phyloP scores from a whole-genome alignment of 2,797 vertebrate genomes.

The Takifugu rubripes region DNA sequence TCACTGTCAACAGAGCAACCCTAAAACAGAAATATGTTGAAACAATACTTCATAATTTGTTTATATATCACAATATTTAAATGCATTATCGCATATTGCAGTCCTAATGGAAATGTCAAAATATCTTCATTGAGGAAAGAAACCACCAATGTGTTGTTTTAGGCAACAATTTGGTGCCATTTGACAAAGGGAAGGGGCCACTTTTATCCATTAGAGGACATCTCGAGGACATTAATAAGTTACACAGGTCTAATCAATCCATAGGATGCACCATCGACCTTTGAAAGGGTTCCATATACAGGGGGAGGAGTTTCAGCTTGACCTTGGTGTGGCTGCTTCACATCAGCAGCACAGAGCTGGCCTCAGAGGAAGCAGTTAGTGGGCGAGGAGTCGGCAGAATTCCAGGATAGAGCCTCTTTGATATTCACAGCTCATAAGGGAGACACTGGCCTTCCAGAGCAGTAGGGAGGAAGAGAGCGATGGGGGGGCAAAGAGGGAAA shows the following conservation, averaged over 20 bases:
- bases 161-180: neutral
- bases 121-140: neutral
- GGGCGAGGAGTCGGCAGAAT: slow-evolving; percentile 25
- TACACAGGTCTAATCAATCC: too few relatives aligned
- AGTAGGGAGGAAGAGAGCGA: neutral
- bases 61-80: too few relatives aligned
- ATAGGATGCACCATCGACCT: too few relatives aligned
- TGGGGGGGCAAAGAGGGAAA: too few relatives aligned
- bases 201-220: neutral
- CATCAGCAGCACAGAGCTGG: slow-evolving; percentile 12
- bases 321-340: slow-evolving; percentile 22
- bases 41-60: too few relatives aligned
- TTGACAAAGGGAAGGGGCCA: neutral
- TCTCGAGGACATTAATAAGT: too few relatives aligned
- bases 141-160: neutral
- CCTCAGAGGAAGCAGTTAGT: slow-evolving; percentile 13
- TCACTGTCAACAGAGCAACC: too few relatives aligned
- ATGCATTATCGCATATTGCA: too few relatives aligned
- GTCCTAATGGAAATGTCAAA: too few relatives aligned
- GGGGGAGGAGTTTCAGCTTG: slow-evolving; percentile 5
- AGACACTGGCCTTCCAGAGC: slow-evolving; percentile 11
- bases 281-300: too few relatives aligned
- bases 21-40: too few relatives aligned
- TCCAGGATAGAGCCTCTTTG: slow-evolving; percentile 42
- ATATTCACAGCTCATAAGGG: slow-evolving; percentile 46